These are phyloP conservation scores for Carassius carassius DNA, from an alignment of 2,113 vertebrate species.

Conservation along the genomic window DNA sequence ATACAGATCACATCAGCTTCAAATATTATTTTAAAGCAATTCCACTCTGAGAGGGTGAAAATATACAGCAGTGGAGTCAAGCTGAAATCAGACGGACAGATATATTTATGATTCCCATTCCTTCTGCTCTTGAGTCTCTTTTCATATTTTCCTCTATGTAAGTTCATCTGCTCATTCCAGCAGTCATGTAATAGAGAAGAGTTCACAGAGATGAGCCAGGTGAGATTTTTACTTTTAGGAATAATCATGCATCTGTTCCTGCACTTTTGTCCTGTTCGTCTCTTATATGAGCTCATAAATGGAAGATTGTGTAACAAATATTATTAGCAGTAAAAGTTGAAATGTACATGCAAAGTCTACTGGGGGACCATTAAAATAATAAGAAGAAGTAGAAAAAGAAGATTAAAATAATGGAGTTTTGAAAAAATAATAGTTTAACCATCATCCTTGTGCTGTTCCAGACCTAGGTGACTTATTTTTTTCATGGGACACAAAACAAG, in stretches of 20 bases:
- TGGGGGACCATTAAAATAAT: no score
- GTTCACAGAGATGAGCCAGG: constrained; percentile 4
- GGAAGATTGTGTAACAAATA: not conserved
- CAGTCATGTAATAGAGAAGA: not conserved
- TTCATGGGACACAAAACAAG: not conserved
- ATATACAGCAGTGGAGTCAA: constrained; percentile 22
- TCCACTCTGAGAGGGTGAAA: constrained; percentile 16
- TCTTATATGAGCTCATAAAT: not conserved
- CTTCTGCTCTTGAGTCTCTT: not conserved
- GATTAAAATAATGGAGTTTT: no score
- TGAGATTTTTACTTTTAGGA: not conserved
- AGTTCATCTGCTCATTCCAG: constrained; percentile 16
- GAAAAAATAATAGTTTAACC: not conserved
- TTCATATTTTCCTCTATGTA: constrained; percentile 16
- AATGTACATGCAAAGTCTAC: no score
- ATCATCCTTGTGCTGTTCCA: not conserved
- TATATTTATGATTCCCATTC: constrained; percentile 32
- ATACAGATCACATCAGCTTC: constrained; percentile 38
- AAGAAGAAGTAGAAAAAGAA: no score
- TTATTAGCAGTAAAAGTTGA: not conserved
- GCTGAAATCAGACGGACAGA: not conserved
- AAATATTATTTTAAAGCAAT: constrained; percentile 30
- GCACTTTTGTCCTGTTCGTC: not conserved
- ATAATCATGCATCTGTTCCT: not conserved
- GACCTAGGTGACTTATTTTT: not conserved